Evolutionary conservation across 2,113 vertebrate species (phyloP), one percentile per base, ranked within the genome.

Genomic region (Ictalurus punctatus): DNA sequence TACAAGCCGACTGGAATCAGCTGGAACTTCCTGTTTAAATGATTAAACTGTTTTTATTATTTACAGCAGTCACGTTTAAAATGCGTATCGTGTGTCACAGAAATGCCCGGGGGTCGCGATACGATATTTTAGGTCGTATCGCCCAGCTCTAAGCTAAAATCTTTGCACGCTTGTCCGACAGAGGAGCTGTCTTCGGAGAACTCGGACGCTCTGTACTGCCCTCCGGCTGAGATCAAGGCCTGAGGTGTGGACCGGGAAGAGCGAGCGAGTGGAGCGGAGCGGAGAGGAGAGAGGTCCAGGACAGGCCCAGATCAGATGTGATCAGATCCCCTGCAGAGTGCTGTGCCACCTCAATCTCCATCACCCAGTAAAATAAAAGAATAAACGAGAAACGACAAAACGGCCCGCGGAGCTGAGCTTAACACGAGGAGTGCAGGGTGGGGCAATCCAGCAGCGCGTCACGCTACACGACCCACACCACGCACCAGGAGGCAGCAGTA

Each of bases 181-280:
- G 98, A 99, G 96, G 98, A 99, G 86, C 94, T 99, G 92, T 93
- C 95, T 61, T 95, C 97, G 21, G 98, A 99, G 95, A 99, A 98
- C 93, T 96, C 97, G 40, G 98, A 99, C 92, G 92, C 95, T 59
- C 93, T 98, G 85, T 99, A 97, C 95, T 95, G 96, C 90, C 91
- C 97, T 37, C 91, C 96, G 88, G 96, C 98, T 85, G 98, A 99
- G 94, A 97, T 99, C 76, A 99, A 99, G 92, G 97, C 97, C 94
- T 99, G 95, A 99, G 81, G 52, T 61, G 1, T 63, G 65, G 90
- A 61, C n/a, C 90, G 83, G 86, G 25, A 58, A 87, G 27, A n/a
- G 48, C 9, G 27, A n/a, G 48, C 9, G 27, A 91, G 91, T 9
- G 7, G 48, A 10, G 48, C 48, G 48, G 48, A 52, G 48, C 8